Percentiles rank a stretch among this genome's conserved stretches.
Evolutionary conservation across 2,113 vertebrate species (phyloP).

Genomic region (Elgaria multicarinata): DNA sequence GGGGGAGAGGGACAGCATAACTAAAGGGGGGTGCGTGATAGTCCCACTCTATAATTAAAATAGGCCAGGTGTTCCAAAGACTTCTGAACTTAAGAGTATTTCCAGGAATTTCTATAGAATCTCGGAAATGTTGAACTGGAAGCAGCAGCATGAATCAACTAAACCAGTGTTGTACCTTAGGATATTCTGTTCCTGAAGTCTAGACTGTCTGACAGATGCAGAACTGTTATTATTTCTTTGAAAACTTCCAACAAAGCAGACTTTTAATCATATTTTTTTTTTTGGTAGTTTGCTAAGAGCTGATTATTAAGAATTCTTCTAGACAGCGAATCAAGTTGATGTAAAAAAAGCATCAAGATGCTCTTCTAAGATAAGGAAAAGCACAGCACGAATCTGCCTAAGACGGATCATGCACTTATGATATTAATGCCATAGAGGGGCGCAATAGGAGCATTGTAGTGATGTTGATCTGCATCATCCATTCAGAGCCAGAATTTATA

Average conservation of each 20-base stretch:
- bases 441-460: not conserved
- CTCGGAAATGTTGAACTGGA: not conserved
- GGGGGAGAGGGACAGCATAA: not conserved
- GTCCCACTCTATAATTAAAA: not conserved
- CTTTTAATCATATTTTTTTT: too few species aligned
- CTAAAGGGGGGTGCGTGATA: not conserved
- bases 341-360: not conserved
- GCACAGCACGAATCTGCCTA: not conserved
- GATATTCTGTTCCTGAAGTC: not conserved
- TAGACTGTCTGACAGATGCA: not conserved
- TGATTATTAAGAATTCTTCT: not conserved
- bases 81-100: not conserved
- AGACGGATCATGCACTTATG: not conserved
- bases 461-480: too few species aligned
- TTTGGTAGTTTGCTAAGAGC: not conserved
- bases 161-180: not conserved
- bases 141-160: not conserved
- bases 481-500: not conserved
- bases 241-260: not conserved
- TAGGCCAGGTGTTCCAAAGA: not conserved
- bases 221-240: not conserved
- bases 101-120: not conserved
- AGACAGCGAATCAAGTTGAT: not conserved
- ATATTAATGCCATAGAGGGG: not conserved
- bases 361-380: not conserved